Conservation (phyloP, 2,113 vertebrate genomes). For the Esox niger region DNA sequence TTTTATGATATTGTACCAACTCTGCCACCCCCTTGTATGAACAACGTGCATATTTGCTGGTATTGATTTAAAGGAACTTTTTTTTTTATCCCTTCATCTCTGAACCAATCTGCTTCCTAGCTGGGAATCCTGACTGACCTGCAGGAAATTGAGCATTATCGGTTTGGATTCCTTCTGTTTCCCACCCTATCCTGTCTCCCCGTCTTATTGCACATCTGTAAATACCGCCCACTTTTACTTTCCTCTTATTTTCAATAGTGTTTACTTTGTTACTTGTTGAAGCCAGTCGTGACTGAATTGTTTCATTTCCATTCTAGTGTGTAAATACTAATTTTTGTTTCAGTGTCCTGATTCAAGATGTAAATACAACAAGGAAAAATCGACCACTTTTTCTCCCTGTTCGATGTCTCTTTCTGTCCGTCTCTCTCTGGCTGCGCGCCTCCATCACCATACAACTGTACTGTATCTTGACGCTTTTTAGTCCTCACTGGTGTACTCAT, state of each 20-base stretch:
- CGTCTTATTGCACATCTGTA: conserved; percentile 54
- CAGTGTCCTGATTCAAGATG: conserved; percentile 52
- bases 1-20: conserved; percentile 47
- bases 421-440: background rate
- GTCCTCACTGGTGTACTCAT: background rate
- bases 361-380: conserved; percentile 56
- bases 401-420: conserved; percentile 21
- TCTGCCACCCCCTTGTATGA: conserved; percentile 27
- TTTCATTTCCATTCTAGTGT: conserved; percentile 39
- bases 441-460: background rate
- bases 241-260: conserved; percentile 50
- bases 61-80: conserved; percentile 30
- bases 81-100: conserved; percentile 23
- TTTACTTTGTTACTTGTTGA: conserved; percentile 23
- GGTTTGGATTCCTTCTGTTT: background rate
- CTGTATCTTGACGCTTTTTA: background rate
- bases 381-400: conserved; percentile 31
- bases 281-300: conserved; percentile 28
- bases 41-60: conserved; percentile 13
- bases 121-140: too few species aligned
- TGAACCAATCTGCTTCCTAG: conserved; percentile 36
- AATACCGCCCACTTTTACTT: conserved; percentile 63
- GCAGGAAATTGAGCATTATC: too few species aligned
- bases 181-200: background rate
- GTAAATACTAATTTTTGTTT: conserved; percentile 56